These are phyloP conservation scores for Ia io DNA, from an alignment of 2,113 vertebrate species.

Conservation along the genomic window DNA sequence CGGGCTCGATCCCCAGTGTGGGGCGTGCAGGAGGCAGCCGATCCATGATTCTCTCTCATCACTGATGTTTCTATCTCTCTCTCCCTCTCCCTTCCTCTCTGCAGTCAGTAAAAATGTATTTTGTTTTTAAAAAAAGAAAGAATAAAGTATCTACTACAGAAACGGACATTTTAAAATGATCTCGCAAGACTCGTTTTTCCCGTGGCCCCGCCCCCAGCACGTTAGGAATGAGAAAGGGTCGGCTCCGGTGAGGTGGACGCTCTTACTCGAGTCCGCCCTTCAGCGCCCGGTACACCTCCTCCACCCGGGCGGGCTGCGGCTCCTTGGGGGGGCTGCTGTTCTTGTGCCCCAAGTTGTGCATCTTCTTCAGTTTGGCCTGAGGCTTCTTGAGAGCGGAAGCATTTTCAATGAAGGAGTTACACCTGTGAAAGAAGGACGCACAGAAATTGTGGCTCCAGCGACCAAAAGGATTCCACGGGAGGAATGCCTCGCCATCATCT, in stretches of 20 bases:
- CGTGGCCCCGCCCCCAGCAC: too few relatives aligned
- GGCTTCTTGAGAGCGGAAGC: constrained; percentile 93
- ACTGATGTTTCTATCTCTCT: too few relatives aligned
- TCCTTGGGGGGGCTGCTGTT: constrained; percentile 90
- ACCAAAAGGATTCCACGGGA: background rate
- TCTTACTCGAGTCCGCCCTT: constrained; percentile 96
- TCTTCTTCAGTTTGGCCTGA: constrained; percentile 95
- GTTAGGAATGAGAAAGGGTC: background rate
- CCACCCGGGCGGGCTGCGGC: constrained; percentile 93
- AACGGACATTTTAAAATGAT: background rate
- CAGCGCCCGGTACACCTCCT: constrained; percentile 93
- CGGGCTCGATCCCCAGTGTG: too few relatives aligned
- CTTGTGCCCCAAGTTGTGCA: constrained; percentile 93
- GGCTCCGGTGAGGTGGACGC: accelerated
- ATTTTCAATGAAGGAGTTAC: constrained; percentile 98
- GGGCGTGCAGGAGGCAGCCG: too few relatives aligned
- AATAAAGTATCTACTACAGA: background rate
- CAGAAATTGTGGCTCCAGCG: constrained; percentile 11
- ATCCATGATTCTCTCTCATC: too few relatives aligned
- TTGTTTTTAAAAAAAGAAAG: background rate
- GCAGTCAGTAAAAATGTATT: too few relatives aligned
- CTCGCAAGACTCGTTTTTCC: background rate
- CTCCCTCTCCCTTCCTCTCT: too few relatives aligned
- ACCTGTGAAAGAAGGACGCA: constrained; percentile 82
- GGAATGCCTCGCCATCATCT: constrained; percentile 24